phyloP scores from a whole-genome alignment of 2,113 vertebrate genomes.

The Pituophis catenifer region DNA sequence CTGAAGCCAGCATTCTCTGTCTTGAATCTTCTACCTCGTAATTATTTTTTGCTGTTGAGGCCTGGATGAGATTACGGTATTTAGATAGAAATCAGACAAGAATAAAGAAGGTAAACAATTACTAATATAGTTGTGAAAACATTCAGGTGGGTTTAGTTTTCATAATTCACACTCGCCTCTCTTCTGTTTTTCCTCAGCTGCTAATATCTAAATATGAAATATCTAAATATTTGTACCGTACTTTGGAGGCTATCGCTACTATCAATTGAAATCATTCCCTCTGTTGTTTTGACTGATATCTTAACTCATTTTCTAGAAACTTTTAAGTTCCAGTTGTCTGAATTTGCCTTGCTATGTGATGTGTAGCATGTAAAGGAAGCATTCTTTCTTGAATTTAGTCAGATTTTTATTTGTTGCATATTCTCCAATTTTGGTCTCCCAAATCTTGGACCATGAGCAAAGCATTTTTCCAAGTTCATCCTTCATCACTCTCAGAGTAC shows the following conservation, averaged over 20 bases:
- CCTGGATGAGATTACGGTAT: neutral
- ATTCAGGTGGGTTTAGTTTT: rapidly evolving
- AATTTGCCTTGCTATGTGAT: neutral
- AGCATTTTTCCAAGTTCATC: neutral
- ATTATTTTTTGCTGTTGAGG: neutral
- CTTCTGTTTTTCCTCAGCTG: neutral
- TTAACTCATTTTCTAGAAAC: neutral
- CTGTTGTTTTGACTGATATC: neutral
- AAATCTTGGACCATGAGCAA: neutral
- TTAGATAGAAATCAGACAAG: neutral
- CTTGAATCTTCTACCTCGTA: neutral
- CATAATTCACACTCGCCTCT: neutral
- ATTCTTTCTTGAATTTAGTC: neutral
- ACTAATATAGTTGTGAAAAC: neutral
- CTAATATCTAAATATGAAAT: neutral
- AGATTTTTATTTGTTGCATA: neutral
- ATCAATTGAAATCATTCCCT: neutral
- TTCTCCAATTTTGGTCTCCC: neutral
- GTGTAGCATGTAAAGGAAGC: neutral
- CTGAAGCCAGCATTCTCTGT: neutral
- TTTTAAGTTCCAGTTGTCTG: neutral
- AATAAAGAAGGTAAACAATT: neutral
- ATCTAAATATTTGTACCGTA: neutral
- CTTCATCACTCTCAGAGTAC: neutral
- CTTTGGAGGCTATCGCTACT: neutral